Evolutionary conservation across 2,888 invertebrate species (phyloP).

Genomic region (Xylota sylvarum): DNA sequence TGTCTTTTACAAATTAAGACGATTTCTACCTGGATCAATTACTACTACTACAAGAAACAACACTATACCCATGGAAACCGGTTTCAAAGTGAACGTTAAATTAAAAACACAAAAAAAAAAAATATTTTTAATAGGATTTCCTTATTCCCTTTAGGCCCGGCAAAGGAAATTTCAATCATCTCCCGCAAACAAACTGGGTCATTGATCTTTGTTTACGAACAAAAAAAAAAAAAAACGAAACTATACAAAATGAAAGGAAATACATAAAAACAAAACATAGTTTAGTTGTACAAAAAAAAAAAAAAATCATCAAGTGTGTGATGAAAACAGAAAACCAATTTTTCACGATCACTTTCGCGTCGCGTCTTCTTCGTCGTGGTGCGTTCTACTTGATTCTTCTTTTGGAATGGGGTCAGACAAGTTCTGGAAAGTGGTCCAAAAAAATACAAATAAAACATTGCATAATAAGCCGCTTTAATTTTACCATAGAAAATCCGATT

Average conservation of each 20-base stretch:
- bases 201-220: constrained; percentile 55
- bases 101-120: too few species aligned
- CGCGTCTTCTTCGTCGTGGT: background rate
- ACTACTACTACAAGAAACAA: constrained; percentile 23
- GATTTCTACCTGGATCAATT: constrained; percentile 34
- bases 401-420: constrained; percentile 51
- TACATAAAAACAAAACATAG: background rate
- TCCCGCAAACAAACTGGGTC: constrained; percentile 43
- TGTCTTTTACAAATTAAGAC: constrained; percentile 38
- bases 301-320: constrained; percentile 8
- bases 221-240: too few species aligned
- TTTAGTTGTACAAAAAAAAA: background rate
- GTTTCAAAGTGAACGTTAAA: constrained; percentile 26
- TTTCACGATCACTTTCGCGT: constrained; percentile 58
- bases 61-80: constrained; percentile 6
- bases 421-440: constrained; percentile 30
- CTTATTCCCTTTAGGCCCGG: background rate
- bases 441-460: constrained; percentile 36
- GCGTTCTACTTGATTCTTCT: constrained; percentile 28
- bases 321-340: constrained; percentile 52
- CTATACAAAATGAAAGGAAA: constrained; percentile 33
- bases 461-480: constrained; percentile 57
- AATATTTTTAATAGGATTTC: constrained; percentile 24
- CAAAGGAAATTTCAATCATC: constrained; percentile 41
- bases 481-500: constrained; percentile 44